Base-by-base conservation (phyloP, 64 coral and sea anemone genomes). In the Astreopora myriophthalma region DNA sequence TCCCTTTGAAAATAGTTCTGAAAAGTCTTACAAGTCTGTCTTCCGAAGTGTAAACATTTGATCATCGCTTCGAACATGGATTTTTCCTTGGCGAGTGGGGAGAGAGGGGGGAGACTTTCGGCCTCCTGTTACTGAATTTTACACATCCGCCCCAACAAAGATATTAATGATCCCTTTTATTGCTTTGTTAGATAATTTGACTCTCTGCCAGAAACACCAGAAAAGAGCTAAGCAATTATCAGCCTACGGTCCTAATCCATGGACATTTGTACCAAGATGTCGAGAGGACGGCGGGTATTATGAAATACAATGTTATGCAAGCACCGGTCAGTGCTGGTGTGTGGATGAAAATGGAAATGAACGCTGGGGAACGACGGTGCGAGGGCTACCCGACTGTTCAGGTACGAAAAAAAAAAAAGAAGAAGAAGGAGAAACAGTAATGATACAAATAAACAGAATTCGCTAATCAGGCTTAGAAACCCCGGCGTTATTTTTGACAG, bases 241-340 rank as follows among this genome's bases (percentile, higher is more conserved):
- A 1, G 20, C 19, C 17, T 25, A 22, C 38, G 79, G 79, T 10
- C 79, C 79, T 64, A 32, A 83, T 64, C 7, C 31, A 33, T 83
- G 79, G 55, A 36, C 66, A 22, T 96, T 96, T 67, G 48, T 96
- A 6, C 94, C 94, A 19, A 48, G 73, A 40, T 96, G 94, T 28
- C 11, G 67, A 30, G 30, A 88, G 20, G 94, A 96, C 65, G 90
- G 90, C 55, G 27, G 69, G 0, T 96, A 87, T 74, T n/a, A 70
- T 17, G 34, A 75, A 19, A 61, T 92, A 1, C 94, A 93, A 30
- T 96, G 94, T 80, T 87, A 89, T 55, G 61, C 44, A 10, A 64
- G 72, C 23, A 89, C 90, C 29, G 94, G 90, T 12, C 94, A 96
- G 46, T 96, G 94, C 51, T 96, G 94, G 94, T 96, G 94, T 55